Base-by-base conservation (phyloP, 2,113 vertebrate genomes). In the Drymodes brunneopygia region DNA sequence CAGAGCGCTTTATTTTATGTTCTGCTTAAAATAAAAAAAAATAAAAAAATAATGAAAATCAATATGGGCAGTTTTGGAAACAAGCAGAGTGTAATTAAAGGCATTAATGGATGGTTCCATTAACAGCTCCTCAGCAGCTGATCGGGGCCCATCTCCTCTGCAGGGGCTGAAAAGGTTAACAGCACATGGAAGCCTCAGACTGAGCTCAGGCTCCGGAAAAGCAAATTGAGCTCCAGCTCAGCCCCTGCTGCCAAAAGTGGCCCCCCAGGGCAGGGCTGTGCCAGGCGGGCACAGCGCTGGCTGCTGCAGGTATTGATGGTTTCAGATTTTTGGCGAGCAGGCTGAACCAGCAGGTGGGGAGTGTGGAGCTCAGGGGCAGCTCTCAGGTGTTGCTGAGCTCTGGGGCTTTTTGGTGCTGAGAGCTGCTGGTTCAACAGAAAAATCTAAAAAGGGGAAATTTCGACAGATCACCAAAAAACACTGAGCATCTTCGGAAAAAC, bases 101-200 rank as follows among this genome's bases (percentile, higher is more conserved):
- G 73, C 92, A 81, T 31, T 94, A 92, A 95, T 89, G 86, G 94
- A 85, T 81, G 36, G 81, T 75, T 93, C 18, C 78, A 90, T 94
- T 75, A 92, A 50, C 95, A 92, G 60, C 69, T 70, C 12, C 12
- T 91, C 91, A 95, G 48, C 91, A 74, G 84, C 90, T 87, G 65
- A 91, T 91, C 90, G 24, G 81, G 71, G 90, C 45, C 95, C 84
- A 91, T 94, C 94, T 96, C 90, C 36, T 95, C 44, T 15, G 36
- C 40, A 17, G 15, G 40, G 95, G 73, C 15, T 51, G 81, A 44
- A 81, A 67, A 91, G 92, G 93, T 96, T 86, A 87, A 54, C 42
- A 85, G 78, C 84, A 64, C 17, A 36, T 60, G 78, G 92, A 15
- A 38, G 51, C n/a, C 48, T 56, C 62, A 25, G 31, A 47, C 17